Conservation (phyloP, 37 sponge, comb jelly and placozoan species). For the Beroe ovata region DNA sequence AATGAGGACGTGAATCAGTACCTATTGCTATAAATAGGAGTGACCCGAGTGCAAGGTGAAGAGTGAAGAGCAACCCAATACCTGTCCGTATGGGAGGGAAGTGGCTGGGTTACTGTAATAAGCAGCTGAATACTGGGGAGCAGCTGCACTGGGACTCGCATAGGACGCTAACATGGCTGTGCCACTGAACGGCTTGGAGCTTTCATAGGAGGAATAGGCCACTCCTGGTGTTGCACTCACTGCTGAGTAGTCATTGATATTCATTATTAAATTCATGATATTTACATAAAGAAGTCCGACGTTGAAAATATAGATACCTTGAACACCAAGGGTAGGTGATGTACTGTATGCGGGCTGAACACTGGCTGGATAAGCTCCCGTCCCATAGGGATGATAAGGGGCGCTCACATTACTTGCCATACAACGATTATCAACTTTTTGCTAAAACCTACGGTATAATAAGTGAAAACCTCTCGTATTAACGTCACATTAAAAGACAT, state of each 20-base stretch:
- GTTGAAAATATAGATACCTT: no score
- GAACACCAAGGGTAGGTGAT: slow-evolving; percentile 56
- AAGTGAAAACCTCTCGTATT: no score
- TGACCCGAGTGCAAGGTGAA: background rate
- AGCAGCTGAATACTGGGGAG: background rate
- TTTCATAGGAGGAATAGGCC: slow-evolving; percentile 43
- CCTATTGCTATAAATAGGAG: no score
- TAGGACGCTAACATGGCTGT: slow-evolving; percentile 22
- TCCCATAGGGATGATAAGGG: slow-evolving; percentile 7
- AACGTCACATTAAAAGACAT: no score
- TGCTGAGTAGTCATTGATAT: no score
- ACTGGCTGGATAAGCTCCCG: slow-evolving; percentile 28
- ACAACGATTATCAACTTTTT: background rate
- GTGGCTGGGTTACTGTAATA: slow-evolving; percentile 16
- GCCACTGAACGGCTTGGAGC: slow-evolving; percentile 38
- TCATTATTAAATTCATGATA: no score
- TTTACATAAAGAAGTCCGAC: no score
- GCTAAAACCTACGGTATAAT: background rate
- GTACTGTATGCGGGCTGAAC: slow-evolving; percentile 42
- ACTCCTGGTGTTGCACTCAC: background rate
- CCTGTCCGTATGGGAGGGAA: slow-evolving; percentile 16
- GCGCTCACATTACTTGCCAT: slow-evolving; percentile 27
- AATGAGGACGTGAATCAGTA: no score
- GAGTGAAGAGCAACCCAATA: background rate
- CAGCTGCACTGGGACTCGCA: slow-evolving; percentile 28